These are phyloP conservation scores for Euzophera pinguis DNA, from an alignment of 2,888 invertebrate species.

Conservation along the genomic window DNA sequence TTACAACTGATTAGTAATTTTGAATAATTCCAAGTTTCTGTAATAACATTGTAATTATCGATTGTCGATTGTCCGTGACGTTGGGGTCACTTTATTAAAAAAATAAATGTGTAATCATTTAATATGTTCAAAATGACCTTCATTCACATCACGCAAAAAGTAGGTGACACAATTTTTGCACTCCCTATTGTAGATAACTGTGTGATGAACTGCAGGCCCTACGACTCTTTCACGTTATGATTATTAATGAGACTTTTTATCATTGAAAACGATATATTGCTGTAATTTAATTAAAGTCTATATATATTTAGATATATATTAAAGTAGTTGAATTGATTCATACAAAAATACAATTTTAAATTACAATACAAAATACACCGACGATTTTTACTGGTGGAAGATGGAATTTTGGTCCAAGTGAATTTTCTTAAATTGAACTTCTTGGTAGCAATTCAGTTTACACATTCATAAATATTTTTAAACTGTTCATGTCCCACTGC, in stretches of 20 bases:
- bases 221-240: slow-evolving; percentile 23
- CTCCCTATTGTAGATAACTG: slow-evolving; percentile 44
- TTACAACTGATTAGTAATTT: too few relatives aligned
- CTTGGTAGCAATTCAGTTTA: too few relatives aligned
- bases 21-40: not conserved
- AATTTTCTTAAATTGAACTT: too few relatives aligned
- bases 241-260: slow-evolving; percentile 20
- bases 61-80: slow-evolving; percentile 63
- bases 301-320: too few relatives aligned
- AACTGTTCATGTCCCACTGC: too few relatives aligned
- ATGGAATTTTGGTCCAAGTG: too few relatives aligned
- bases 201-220: slow-evolving; percentile 40
- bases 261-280: not conserved
- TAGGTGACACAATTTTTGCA: slow-evolving; percentile 64
- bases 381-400: too few relatives aligned
- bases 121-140: slow-evolving; percentile 62
- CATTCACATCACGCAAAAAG: slow-evolving; percentile 62
- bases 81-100: slow-evolving; percentile 42
- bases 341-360: too few relatives aligned
- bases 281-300: too few relatives aligned
- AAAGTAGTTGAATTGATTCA: too few relatives aligned
- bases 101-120: slow-evolving; percentile 48
- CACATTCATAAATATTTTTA: too few relatives aligned
- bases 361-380: too few relatives aligned
- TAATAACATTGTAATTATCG: slow-evolving; percentile 4